phyloP scores from a whole-genome alignment of 2,113 vertebrate genomes.

The Pipra filicauda region DNA sequence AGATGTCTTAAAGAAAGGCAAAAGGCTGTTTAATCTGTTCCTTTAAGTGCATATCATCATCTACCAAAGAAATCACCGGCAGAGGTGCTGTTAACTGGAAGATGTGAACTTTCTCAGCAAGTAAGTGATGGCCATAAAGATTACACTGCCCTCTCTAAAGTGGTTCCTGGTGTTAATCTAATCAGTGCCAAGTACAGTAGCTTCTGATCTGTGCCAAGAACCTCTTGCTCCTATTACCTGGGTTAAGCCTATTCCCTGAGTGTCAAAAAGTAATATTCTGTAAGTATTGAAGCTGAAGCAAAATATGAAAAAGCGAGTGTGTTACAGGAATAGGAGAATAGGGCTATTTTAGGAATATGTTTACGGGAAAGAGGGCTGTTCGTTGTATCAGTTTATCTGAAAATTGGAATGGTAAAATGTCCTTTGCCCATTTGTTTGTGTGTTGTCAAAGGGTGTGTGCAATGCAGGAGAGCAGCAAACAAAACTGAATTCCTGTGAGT shows the following conservation, averaged over 20 bases:
- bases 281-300: neutral
- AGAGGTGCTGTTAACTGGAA: neutral
- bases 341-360: neutral
- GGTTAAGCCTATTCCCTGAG: neutral
- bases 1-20: neutral
- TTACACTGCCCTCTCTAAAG: neutral
- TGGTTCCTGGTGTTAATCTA: neutral
- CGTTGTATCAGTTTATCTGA: neutral
- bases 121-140: neutral
- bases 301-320: neutral
- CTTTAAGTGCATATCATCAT: neutral
- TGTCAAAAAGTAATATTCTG: neutral
- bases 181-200: neutral
- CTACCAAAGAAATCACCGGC: neutral
- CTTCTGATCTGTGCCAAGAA: neutral
- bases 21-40: neutral
- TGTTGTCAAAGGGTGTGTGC: neutral
- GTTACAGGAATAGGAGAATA: neutral
- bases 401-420: neutral
- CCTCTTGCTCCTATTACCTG: neutral
- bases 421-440: neutral
- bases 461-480: neutral
- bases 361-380: neutral
- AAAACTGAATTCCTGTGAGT: neutral
- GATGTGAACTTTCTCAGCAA: neutral